Evolutionary conservation across 2,797 vertebrate species (phyloP).

Genomic region (Rhynchotus rufescens): DNA sequence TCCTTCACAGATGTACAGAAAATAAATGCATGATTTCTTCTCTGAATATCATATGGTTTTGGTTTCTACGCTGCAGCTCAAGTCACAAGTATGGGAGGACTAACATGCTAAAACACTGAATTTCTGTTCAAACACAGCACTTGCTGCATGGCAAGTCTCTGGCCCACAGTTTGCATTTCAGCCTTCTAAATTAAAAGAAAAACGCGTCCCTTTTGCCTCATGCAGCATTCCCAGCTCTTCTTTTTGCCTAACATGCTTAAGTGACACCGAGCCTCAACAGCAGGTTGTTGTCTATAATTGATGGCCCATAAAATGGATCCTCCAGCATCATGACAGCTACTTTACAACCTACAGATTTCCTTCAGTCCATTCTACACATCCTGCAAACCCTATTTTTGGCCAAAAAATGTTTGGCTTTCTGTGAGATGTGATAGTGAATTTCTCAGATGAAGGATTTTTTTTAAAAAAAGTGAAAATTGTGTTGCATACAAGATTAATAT

Average conservation of each 20-base stretch:
- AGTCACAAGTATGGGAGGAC: not conserved
- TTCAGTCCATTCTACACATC: not conserved
- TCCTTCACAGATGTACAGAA: not conserved
- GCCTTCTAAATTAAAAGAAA: not conserved
- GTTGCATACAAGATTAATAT: not conserved
- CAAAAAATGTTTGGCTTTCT: not conserved
- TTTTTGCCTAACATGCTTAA: not conserved
- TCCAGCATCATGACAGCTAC: not conserved
- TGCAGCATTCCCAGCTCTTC: not conserved
- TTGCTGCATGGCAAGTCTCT: not conserved
- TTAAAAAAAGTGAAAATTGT: not conserved
- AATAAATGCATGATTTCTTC: not conserved
- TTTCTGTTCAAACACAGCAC: not conserved
- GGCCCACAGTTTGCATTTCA: not conserved
- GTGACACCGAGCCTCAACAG: accelerated
- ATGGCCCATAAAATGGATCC: accelerated
- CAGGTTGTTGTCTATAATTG: not conserved
- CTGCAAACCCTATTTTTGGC: not conserved
- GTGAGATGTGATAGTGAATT: not conserved
- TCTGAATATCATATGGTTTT: not conserved
- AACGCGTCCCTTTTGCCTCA: not conserved
- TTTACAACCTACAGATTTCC: not conserved
- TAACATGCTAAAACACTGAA: not conserved
- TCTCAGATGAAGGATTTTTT: not conserved
- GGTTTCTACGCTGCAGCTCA: not conserved